Conservation (phyloP, 2,113 vertebrate genomes). For the Tichodroma muraria region DNA sequence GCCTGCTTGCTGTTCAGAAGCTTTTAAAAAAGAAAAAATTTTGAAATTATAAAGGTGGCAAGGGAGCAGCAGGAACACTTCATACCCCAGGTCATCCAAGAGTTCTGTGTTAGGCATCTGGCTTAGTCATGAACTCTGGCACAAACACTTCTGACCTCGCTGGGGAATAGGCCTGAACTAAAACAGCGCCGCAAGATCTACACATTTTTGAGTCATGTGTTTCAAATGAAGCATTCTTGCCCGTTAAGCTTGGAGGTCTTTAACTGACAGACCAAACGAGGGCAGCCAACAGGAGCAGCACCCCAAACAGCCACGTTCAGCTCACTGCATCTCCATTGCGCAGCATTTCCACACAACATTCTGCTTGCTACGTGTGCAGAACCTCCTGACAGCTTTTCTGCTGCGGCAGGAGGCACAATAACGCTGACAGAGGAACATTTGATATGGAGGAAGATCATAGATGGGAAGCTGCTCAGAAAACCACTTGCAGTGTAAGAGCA, state of each 20-base stretch:
- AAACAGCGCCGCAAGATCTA: not conserved
- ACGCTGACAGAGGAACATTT: not conserved
- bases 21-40: not conserved
- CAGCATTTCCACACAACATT: not conserved
- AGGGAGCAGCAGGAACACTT: not conserved
- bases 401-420: not conserved
- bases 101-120: not conserved
- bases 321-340: not conserved
- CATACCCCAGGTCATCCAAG: not conserved
- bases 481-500: not conserved
- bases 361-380: not conserved
- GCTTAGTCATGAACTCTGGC: slow-evolving; percentile 27
- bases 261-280: not conserved
- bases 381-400: not conserved
- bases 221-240: not conserved
- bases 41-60: not conserved
- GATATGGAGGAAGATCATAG: not conserved
- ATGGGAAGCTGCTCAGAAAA: not conserved
- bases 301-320: not conserved
- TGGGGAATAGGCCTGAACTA: not conserved
- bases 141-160: not conserved
- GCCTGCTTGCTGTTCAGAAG: not conserved
- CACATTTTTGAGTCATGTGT: slow-evolving; percentile 25
- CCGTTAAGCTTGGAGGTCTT: not conserved
- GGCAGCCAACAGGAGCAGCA: not conserved